phyloP scores from a whole-genome alignment of 1,140 invertebrate species.

The Caenorhabditis brenneri region DNA sequence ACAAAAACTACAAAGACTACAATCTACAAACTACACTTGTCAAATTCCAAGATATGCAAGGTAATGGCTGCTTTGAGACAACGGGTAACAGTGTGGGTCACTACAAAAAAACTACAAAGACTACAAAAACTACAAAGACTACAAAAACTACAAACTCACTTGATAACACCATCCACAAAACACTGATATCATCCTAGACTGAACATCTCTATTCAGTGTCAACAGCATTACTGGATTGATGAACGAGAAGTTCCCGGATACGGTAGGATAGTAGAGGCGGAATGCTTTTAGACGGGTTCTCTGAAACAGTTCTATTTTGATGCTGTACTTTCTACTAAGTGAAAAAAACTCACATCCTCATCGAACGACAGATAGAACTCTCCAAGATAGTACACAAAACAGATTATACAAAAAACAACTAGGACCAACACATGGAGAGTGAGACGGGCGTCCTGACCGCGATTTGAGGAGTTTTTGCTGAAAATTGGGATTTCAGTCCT shows the following conservation, averaged over 20 bases:
- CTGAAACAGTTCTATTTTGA: too few species aligned
- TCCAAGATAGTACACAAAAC: not conserved
- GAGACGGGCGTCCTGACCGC: not conserved
- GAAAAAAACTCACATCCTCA: not conserved
- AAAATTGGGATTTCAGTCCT: too few species aligned
- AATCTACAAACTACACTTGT: too few species aligned
- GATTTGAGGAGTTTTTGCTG: not conserved
- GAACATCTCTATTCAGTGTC: not conserved
- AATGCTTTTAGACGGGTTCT: not conserved
- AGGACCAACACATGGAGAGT: not conserved
- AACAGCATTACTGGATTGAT: not conserved
- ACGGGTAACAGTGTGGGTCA: too few species aligned
- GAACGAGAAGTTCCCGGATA: not conserved
- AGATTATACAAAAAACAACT: not conserved
- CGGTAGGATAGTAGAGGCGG: not conserved
- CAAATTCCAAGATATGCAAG: too few species aligned
- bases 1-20: too few species aligned
- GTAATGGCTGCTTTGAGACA: too few species aligned
- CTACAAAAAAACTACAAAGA: too few species aligned
- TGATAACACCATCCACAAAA: not conserved
- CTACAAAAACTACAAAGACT: too few species aligned
- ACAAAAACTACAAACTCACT: not conserved
- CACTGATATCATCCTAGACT: not conserved
- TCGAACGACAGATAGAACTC: not conserved
- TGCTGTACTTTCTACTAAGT: too few species aligned